phyloP scores from a whole-genome alignment of 2,797 vertebrate species.

The Oreortyx pictus region DNA sequence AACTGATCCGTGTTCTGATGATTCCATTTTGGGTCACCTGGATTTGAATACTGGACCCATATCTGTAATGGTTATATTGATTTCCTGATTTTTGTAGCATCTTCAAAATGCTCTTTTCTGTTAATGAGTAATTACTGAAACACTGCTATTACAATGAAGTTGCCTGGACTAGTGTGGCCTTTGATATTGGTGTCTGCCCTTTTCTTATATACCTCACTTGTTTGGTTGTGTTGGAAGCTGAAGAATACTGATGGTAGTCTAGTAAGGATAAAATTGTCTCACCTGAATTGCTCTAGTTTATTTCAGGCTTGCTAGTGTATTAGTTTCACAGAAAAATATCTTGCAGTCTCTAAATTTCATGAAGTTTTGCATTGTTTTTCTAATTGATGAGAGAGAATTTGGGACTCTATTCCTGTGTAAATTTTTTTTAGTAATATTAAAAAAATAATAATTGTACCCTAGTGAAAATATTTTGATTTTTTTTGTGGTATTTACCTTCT shows the following conservation, averaged over 20 bases:
- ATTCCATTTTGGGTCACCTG: neutral
- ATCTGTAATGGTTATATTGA: neutral
- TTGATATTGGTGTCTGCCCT: neutral
- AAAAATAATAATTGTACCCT: conserved; percentile 72
- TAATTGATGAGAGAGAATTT: conserved; percentile 74
- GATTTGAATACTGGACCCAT: neutral
- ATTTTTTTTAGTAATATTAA: conserved; percentile 66
- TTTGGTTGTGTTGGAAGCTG: conserved; percentile 22
- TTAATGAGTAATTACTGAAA: conserved; percentile 4
- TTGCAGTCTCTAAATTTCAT: conserved; percentile 48
- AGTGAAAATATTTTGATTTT: conserved; percentile 78
- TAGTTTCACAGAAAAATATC: conserved; percentile 32
- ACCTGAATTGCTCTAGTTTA: conserved; percentile 10
- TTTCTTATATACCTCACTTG: neutral
- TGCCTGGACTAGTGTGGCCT: neutral
- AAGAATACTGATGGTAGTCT: conserved; percentile 3
- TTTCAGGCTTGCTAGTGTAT: conserved; percentile 30
- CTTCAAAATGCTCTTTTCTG: neutral
- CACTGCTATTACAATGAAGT: conserved; percentile 1
- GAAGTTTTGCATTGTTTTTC: conserved; percentile 70
- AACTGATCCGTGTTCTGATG: neutral
- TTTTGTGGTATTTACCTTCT: conserved; percentile 79
- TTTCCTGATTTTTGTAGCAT: neutral
- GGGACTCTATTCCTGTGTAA: conserved; percentile 71
- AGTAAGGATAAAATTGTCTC: conserved; percentile 13